Evolutionary conservation across 2,797 vertebrate species (phyloP).

Genomic region (Mustela erminea): DNA sequence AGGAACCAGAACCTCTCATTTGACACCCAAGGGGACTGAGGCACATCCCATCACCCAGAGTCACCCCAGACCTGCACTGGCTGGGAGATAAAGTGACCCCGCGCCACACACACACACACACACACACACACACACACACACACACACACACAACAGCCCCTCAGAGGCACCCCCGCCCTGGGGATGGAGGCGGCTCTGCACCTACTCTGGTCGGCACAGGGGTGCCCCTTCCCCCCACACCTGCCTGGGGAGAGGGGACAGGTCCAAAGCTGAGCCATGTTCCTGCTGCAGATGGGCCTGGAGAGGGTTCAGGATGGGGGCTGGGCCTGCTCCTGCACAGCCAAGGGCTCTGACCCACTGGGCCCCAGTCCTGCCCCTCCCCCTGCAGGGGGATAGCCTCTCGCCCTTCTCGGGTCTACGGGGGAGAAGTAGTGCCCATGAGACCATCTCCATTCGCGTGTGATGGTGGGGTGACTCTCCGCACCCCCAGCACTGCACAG

Average conservation of each 20-base stretch:
- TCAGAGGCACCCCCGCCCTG: accelerated
- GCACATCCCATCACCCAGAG: not conserved
- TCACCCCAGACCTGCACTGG: not conserved
- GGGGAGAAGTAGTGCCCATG: accelerated
- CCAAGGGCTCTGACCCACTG: not conserved
- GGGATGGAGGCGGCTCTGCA: not conserved
- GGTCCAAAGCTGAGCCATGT: not conserved
- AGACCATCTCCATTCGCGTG: accelerated
- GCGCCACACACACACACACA: accelerated
- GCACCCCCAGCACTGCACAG: not conserved
- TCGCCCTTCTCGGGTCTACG: not conserved
- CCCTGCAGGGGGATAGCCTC: not conserved
- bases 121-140: accelerated
- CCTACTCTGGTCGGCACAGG: accelerated
- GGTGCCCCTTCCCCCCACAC: not conserved
- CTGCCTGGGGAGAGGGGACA: not conserved
- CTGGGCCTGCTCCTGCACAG: not conserved
- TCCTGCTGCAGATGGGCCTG: not conserved
- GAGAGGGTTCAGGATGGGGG: no score
- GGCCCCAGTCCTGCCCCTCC: not conserved
- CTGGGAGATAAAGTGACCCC: accelerated
- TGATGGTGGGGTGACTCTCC: not conserved
- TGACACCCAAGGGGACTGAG: not conserved
- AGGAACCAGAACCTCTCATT: not conserved
- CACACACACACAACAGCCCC: accelerated